Evolutionary conservation across 2,888 invertebrate species (phyloP), one percentile per base, ranked within the genome.

Genomic region (Gonocerus acuteangulatus): DNA sequence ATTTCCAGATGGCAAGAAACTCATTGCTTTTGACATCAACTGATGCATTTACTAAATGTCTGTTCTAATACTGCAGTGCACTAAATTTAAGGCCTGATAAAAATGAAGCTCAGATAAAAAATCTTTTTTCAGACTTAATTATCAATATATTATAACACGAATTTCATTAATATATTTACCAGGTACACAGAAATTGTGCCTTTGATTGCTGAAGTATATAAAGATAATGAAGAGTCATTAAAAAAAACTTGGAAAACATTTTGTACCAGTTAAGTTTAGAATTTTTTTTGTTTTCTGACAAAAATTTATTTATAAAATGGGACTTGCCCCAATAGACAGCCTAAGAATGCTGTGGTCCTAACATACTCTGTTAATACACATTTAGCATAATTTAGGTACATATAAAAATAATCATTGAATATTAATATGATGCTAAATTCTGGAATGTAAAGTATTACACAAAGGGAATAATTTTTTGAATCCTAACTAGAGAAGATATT

Each of bases 331-430:
- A 32, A 49, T 49, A 49, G 49, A 49, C 49, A 56, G 56, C 56
- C 56, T 56, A 56, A 44, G 32, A 45, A 56, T 45, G 57, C 57
- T 57, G 57, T 57, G 57, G 57, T 57, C 57, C 57, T 57, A 57
- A 45, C 34, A 27, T 47, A 57, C 27, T 57, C 39, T 54, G 54
- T 54, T n/a, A 54, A 54, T 54, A 54, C 42, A 54, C 54, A 54
- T 57, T 57, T 57, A 57, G 45, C 44, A 57, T 54, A 57, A 57
- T 57, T 57, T 47, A 54, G 54, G 54, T 57, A 47, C 57, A 57
- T 57, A 57, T 44, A 57, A 57, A 57, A 57, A 57, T 57, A 57
- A 57, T 44, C 57, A 54, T 54, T 54, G 54, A 54, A 54, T 54
- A 54, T 54, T 36, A 45, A 57, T 54, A 47, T 57, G 57, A 47